A percentile compares a stretch with the other conserved stretches of the same genome.
These are phyloP conservation scores for Zhengitettix transpicula DNA, from an alignment of 2,888 invertebrate species.

Conservation along the genomic window DNA sequence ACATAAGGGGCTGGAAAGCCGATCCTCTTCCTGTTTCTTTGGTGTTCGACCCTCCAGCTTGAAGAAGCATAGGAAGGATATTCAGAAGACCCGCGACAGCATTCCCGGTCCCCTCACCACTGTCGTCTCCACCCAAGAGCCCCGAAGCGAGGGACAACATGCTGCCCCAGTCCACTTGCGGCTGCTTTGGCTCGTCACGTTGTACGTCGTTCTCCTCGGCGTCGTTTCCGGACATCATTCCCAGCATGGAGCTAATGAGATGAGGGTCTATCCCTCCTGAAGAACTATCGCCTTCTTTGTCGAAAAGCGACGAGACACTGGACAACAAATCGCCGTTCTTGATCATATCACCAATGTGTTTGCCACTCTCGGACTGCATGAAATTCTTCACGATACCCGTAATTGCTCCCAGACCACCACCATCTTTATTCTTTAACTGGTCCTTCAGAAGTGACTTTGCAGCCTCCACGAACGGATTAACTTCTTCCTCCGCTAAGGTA, in stretches of 20 bases:
- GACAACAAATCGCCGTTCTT: constrained; percentile 1
- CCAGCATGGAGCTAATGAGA: constrained; percentile 40
- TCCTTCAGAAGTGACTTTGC: constrained; percentile 51
- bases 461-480: constrained; percentile 48
- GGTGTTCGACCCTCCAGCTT: constrained; percentile 16
- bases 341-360: constrained; percentile 27
- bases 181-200: constrained; percentile 5
- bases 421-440: constrained; percentile 22
- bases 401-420: constrained; percentile 33
- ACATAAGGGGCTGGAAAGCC: constrained; percentile 52
- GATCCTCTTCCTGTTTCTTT: constrained; percentile 24
- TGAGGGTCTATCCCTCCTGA: constrained; percentile 31
- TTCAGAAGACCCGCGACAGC: constrained; percentile 26
- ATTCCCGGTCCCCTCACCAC: constrained; percentile 16
- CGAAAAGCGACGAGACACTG: not conserved
- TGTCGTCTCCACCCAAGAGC: constrained; percentile 15
- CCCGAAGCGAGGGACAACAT: constrained; percentile 9
- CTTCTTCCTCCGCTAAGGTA: constrained; percentile 27
- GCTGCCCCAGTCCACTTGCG: constrained; percentile 11
- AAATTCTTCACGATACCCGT: constrained; percentile 48
- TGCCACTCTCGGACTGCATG: constrained; percentile 48
- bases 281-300: constrained; percentile 2
- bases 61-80: constrained; percentile 49
- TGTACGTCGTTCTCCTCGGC: constrained; percentile 9
- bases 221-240: constrained; percentile 29